phyloP scores from a whole-genome alignment of 64 coral and sea anemone species.

The Montipora foliosa region DNA sequence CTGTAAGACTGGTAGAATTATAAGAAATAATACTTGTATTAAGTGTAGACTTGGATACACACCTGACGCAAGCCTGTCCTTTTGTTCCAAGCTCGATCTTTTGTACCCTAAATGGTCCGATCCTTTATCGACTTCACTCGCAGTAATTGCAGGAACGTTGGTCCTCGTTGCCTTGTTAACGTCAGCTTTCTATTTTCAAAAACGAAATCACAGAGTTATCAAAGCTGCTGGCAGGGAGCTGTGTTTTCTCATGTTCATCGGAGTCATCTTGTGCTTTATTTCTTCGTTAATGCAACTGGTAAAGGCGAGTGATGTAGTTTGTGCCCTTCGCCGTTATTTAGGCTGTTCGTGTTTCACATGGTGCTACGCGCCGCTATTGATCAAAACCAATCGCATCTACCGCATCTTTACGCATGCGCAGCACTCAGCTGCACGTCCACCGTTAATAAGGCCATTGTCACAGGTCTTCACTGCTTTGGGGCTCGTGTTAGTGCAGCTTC shows the following conservation, averaged over 20 bases:
- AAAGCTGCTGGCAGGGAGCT: constrained; percentile 92
- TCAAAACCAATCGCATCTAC: constrained; percentile 93
- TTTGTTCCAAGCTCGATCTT: constrained; percentile 66
- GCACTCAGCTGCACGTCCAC: constrained; percentile 70
- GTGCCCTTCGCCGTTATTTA: constrained; percentile 66
- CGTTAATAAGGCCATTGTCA: constrained; percentile 81
- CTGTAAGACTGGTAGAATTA: constrained; percentile 57
- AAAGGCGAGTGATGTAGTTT: constrained; percentile 73
- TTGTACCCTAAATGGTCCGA: constrained; percentile 56
- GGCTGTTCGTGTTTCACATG: constrained; percentile 74
- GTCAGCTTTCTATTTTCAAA: constrained; percentile 69
- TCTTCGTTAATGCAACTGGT: constrained; percentile 60
- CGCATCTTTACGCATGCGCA: constrained; percentile 85
- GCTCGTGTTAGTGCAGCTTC: constrained; percentile 73
- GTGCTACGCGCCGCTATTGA: constrained; percentile 90
- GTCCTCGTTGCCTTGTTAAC: constrained; percentile 47
- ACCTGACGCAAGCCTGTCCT: constrained; percentile 56
- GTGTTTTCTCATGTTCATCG: constrained; percentile 65
- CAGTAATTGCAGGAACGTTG: constrained; percentile 45
- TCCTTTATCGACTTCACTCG: constrained; percentile 28
- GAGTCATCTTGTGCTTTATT: constrained; percentile 73
- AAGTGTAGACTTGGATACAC: constrained; percentile 69
- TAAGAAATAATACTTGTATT: constrained; percentile 84
- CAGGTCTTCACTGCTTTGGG: constrained; percentile 78
- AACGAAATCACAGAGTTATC: constrained; percentile 72